Evolutionary conservation across 1,140 invertebrate species (phyloP).

Genomic region (Babylonia areolata): DNA sequence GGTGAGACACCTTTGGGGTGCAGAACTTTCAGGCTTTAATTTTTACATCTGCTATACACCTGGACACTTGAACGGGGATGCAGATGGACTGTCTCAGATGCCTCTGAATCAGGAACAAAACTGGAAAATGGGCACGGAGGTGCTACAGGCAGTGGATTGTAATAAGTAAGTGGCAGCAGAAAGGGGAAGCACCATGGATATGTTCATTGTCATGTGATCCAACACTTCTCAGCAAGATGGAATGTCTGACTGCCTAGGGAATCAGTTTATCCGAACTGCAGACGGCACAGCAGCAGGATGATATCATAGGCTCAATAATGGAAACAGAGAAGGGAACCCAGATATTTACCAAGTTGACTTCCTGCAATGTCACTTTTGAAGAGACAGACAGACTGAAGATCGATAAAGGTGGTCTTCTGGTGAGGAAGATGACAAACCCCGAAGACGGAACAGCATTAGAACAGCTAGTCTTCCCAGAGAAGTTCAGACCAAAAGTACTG

Average conservation of each 20-base stretch:
- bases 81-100: conserved; percentile 27
- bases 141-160: too few species aligned
- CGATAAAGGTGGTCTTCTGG: conserved; percentile 5
- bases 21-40: conserved; percentile 32
- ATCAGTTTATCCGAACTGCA: not conserved
- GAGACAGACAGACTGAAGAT: conserved; percentile 14
- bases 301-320: not conserved
- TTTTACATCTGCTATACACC: conserved; percentile 39
- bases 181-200: not conserved
- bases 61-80: conserved; percentile 32
- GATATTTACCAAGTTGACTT: not conserved
- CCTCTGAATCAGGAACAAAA: conserved; percentile 1
- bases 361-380: not conserved
- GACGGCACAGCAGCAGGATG: too few species aligned
- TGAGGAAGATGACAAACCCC: not conserved
- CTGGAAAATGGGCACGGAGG: not conserved
- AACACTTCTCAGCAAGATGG: too few species aligned
- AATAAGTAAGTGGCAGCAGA: not conserved
- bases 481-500: conserved; percentile 1
- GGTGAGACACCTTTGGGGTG: conserved; percentile 39
- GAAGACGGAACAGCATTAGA: not conserved
- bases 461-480: conserved; percentile 46
- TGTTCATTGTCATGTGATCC: too few species aligned
- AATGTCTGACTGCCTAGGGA: too few species aligned
- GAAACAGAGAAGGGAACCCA: not conserved